Conservation (phyloP, 2,888 invertebrate genomes). For the Clitarchus hookeri region DNA sequence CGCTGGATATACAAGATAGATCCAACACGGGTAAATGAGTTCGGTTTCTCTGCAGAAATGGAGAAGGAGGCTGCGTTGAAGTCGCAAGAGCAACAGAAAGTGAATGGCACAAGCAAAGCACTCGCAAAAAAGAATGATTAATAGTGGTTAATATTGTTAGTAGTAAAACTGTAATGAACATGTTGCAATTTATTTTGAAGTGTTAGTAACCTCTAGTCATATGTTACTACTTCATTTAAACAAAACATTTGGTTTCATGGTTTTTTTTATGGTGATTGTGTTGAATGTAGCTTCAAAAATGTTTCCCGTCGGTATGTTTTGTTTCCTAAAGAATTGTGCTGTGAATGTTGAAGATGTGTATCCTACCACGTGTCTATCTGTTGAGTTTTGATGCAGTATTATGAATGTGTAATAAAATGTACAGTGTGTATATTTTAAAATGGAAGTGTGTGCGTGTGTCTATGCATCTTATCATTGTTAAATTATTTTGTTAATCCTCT, state of each 20-base stretch:
- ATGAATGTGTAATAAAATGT: conserved; percentile 1
- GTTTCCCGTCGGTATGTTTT: neutral
- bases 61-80: conserved; percentile 56
- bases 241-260: neutral
- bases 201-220: conserved; percentile 4
- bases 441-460: neutral
- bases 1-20: conserved; percentile 99
- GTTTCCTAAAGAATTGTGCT: neutral
- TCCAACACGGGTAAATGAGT: conserved; percentile 93
- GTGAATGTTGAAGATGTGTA: conserved; percentile 7
- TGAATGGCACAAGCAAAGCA: neutral
- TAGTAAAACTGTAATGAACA: neutral
- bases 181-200: neutral
- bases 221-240: neutral
- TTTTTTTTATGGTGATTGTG: neutral
- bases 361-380: neutral
- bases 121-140: neutral
- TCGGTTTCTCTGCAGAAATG: conserved; percentile 96
- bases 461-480: neutral
- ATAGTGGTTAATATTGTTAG: neutral
- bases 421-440: neutral
- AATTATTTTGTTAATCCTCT: neutral
- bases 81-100: neutral
- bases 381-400: conserved; percentile 4
- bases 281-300: neutral